phyloP scores from a whole-genome alignment of 2,797 vertebrate genomes.

The Protosalanx chinensis region DNA sequence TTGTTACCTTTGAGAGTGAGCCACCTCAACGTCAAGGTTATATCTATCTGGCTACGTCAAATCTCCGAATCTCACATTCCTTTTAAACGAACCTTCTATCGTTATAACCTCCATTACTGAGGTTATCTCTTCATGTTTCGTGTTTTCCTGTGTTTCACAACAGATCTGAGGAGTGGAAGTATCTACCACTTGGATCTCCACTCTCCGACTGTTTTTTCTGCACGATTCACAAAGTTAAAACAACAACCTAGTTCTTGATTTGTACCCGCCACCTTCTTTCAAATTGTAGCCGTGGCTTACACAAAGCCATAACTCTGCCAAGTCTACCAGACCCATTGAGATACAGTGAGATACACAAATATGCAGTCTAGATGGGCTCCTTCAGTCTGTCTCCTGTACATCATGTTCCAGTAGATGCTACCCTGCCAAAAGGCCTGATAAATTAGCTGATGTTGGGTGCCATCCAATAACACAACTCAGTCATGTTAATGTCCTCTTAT shows the following conservation, averaged over 20 bases:
- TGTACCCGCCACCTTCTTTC: too few relatives aligned
- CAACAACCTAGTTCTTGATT: background rate
- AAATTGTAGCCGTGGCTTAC: too few relatives aligned
- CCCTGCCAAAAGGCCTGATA: conserved; percentile 36
- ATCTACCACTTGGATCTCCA: background rate
- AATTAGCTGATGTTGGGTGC: conserved; percentile 49
- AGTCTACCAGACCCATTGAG: background rate
- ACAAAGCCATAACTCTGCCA: background rate
- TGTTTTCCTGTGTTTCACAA: background rate
- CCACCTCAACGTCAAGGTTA: background rate
- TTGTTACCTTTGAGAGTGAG: background rate
- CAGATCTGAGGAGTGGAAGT: background rate
- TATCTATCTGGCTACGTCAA: too few relatives aligned
- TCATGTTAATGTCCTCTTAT: background rate
- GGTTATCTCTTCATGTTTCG: background rate
- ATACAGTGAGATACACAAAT: conserved; percentile 3
- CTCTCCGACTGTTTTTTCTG: background rate
- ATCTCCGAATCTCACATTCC: too few relatives aligned
- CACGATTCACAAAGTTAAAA: background rate
- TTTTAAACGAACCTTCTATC: too few relatives aligned
- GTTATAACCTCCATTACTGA: background rate
- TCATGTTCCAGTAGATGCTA: conserved; percentile 40
- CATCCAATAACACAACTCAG: conserved; percentile 39
- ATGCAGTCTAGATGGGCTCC: background rate
- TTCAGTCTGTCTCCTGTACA: conserved; percentile 14